Conservation (phyloP, 2,888 invertebrate genomes). For the Folsomia manolachei region DNA sequence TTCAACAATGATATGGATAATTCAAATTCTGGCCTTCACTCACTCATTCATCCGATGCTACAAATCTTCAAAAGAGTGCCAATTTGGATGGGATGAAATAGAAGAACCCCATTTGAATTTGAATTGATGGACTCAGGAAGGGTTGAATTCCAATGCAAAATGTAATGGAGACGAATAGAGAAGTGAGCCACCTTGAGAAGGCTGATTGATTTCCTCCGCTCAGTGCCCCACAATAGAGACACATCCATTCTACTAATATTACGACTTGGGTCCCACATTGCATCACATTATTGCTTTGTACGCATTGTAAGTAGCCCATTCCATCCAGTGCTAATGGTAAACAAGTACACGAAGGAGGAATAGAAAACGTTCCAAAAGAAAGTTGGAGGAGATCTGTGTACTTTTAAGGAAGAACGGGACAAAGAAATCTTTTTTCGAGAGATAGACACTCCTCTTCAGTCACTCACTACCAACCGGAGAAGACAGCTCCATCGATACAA, state of each 20-base stretch:
- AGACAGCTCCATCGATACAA: neutral
- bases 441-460: neutral
- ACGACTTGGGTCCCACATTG: neutral
- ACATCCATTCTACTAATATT: neutral
- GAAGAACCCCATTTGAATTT: neutral
- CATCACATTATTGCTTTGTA: conserved; percentile 1
- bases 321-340: neutral
- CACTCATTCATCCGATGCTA: neutral
- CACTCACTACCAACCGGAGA: neutral
- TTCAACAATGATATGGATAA: too few species aligned
- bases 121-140: too few species aligned
- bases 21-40: too few species aligned
- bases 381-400: neutral
- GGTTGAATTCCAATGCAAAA: neutral
- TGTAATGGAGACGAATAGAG: neutral
- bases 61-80: conserved; percentile 9
- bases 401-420: neutral
- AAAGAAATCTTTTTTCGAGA: too few species aligned
- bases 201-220: conserved; percentile 12
- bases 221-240: neutral
- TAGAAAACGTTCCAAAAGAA: neutral
- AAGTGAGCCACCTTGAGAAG: neutral
- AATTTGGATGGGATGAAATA: neutral
- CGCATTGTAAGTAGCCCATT: neutral
- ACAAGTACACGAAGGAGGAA: neutral